These are phyloP conservation scores for Ophraella communa DNA, from an alignment of 2,888 invertebrate species.

Conservation along the genomic window DNA sequence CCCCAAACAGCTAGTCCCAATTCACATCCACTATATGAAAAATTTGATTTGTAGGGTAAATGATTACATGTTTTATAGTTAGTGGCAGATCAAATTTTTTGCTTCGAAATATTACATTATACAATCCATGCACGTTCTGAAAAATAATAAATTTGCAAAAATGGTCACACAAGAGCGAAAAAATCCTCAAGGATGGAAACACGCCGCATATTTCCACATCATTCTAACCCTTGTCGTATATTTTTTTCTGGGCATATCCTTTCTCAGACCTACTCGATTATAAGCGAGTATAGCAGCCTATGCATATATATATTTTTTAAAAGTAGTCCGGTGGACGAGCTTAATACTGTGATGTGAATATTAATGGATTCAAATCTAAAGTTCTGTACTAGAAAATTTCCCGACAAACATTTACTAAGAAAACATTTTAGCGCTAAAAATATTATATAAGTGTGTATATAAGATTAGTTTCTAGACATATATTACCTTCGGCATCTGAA, in stretches of 20 bases:
- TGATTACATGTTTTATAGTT: not conserved
- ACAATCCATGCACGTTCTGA: constrained; percentile 20
- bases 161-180: constrained; percentile 26
- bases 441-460: too few relatives aligned
- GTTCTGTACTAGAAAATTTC: too few relatives aligned
- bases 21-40: too few relatives aligned
- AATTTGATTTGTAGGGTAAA: not conserved
- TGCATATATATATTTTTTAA: constrained; percentile 28
- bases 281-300: constrained; percentile 31
- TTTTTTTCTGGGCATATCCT: constrained; percentile 29
- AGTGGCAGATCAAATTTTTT: constrained; percentile 16
- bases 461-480: too few relatives aligned
- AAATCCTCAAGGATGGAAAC: constrained; percentile 24
- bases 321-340: constrained; percentile 1
- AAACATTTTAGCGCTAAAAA: too few relatives aligned
- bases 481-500: too few relatives aligned
- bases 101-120: constrained; percentile 16
- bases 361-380: too few relatives aligned
- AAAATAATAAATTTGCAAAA: constrained; percentile 30
- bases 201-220: constrained; percentile 34
- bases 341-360: too few relatives aligned
- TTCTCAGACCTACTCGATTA: constrained; percentile 32
- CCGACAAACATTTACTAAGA: too few relatives aligned
- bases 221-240: constrained; percentile 30
- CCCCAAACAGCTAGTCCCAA: too few relatives aligned